These are phyloP conservation scores for Charadrius vociferus DNA, from an alignment of 2,113 vertebrate species.

Conservation along the genomic window DNA sequence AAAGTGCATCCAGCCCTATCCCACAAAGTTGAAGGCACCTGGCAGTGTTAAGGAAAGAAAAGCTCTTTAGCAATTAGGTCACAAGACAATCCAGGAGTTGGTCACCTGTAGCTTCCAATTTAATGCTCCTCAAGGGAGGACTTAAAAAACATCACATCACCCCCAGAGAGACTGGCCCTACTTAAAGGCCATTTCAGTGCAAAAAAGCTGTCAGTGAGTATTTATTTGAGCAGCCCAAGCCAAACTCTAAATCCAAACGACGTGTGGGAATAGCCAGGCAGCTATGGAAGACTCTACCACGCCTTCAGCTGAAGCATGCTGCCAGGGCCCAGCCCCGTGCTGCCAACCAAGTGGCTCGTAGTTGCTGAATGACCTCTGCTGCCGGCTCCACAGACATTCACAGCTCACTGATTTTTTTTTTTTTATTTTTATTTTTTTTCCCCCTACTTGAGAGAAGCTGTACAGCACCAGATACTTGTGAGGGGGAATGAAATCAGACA, in stretches of 20 bases:
- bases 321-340: not conserved
- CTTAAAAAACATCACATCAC: not conserved
- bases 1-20: not conserved
- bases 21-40: not conserved
- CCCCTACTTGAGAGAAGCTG: not conserved
- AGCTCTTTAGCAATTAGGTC: not conserved
- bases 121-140: not conserved
- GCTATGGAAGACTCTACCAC: accelerated
- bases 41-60: not conserved
- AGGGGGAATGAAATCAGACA: not conserved
- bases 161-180: not conserved
- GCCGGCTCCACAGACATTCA: not conserved
- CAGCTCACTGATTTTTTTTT: not conserved
- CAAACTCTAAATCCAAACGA: not conserved
- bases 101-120: not conserved
- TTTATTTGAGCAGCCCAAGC: accelerated
- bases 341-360: accelerated
- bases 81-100: not conserved
- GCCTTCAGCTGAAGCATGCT: not conserved
- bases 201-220: not conserved
- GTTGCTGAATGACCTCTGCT: not conserved
- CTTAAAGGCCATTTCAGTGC: not conserved
- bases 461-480: not conserved
- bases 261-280: not conserved
- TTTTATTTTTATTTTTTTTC: not conserved